Percentiles rank a stretch among this genome's conserved stretches.
These are phyloP conservation scores for Macropus fuliginosus DNA, from an alignment of 2,797 vertebrate genomes.

Conservation along the genomic window DNA sequence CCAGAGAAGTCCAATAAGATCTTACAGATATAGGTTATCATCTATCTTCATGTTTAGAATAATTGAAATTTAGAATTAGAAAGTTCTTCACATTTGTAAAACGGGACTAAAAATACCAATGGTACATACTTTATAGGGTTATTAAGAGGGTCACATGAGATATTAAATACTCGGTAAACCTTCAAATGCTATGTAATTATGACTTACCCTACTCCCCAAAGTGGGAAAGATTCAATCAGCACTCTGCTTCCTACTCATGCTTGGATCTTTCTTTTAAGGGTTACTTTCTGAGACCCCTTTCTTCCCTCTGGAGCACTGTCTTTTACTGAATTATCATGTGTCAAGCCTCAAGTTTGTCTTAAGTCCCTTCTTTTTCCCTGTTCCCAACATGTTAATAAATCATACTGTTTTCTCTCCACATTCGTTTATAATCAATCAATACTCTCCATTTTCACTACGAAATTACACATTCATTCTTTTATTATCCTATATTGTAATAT, in stretches of 20 bases:
- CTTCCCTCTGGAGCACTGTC: not conserved
- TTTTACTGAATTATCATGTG: not conserved
- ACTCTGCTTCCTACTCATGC: not conserved
- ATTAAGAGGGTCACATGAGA: not conserved
- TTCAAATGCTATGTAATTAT: not conserved
- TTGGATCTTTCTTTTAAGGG: not conserved
- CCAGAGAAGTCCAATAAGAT: not conserved
- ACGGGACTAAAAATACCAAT: not conserved
- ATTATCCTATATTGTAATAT: not conserved
- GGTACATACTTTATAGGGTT: not conserved
- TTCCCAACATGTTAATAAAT: not conserved
- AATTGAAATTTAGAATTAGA: not conserved
- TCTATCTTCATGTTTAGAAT: not conserved
- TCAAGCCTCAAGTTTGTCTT: not conserved
- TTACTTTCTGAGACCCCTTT: not conserved
- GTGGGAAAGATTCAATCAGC: not conserved
- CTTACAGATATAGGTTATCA: not conserved
- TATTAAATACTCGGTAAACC: not conserved
- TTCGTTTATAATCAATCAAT: not conserved
- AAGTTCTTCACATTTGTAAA: not conserved
- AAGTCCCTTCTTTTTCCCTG: not conserved
- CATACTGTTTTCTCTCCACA: not conserved
- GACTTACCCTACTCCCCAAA: not conserved
- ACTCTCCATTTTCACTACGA: not conserved
- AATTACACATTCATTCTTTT: not conserved